These are phyloP conservation scores for Auanema sp. DNA, from an alignment of 2,888 invertebrate genomes.

Conservation along the genomic window DNA sequence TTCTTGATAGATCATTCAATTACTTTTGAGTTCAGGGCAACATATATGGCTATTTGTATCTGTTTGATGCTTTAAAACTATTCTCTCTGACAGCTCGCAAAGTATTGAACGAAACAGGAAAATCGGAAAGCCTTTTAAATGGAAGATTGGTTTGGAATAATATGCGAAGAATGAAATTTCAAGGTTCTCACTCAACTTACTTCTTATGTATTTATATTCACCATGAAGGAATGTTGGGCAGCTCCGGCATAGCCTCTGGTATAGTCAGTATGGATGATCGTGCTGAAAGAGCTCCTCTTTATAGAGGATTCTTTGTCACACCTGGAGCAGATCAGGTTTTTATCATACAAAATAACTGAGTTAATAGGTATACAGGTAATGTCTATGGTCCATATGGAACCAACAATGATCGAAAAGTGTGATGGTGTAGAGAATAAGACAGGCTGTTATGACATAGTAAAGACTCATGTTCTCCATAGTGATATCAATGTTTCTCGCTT, in stretches of 20 bases:
- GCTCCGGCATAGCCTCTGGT: slow-evolving; percentile 43
- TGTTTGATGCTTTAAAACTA: slow-evolving; percentile 48
- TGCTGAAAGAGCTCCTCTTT: slow-evolving; percentile 43
- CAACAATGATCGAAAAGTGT: slow-evolving; percentile 47
- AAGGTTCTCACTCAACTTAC: slow-evolving; percentile 24
- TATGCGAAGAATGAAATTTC: slow-evolving; percentile 56
- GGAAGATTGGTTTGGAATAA: slow-evolving; percentile 56
- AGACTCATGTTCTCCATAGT: slow-evolving; percentile 3
- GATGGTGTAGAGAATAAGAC: slow-evolving; percentile 44
- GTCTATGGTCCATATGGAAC: slow-evolving; percentile 51
- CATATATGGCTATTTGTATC: slow-evolving; percentile 48
- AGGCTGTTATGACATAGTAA: slow-evolving; percentile 47
- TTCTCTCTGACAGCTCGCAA: slow-evolving; percentile 54
- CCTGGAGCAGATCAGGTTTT: slow-evolving; percentile 38
- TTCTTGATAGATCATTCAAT: background rate
- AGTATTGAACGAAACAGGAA: slow-evolving; percentile 48
- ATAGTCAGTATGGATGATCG: slow-evolving; percentile 44
- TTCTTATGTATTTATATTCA: background rate
- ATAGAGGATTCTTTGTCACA: slow-evolving; percentile 46
- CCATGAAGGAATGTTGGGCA: slow-evolving; percentile 39
- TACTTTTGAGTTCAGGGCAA: slow-evolving; percentile 30
- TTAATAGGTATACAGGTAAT: slow-evolving; percentile 29
- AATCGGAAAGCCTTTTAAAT: slow-evolving; percentile 46
- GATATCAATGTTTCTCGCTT: background rate
- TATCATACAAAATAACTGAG: too few species aligned